Conservation (phyloP, 2,113 vertebrate species). For the Mastomys natalensis region DNA sequence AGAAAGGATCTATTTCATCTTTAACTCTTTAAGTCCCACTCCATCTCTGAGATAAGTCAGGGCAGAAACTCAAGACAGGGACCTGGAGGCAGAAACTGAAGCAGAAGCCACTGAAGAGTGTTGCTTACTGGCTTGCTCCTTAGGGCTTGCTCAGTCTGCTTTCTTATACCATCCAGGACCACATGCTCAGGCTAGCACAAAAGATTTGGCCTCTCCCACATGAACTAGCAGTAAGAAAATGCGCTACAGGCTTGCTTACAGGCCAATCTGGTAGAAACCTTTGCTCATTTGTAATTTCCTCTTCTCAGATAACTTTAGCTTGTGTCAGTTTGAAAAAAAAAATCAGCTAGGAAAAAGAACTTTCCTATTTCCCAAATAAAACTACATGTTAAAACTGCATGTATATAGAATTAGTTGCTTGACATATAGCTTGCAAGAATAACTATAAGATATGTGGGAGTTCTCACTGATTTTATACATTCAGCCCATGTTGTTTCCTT, state of each 20-base stretch:
- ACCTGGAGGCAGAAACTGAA: not conserved
- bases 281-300: not conserved
- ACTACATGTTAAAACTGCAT: not conserved
- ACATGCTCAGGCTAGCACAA: not conserved
- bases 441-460: not conserved
- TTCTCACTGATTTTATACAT: not conserved
- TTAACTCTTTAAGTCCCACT: not conserved
- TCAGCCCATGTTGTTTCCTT: slow-evolving; percentile 32
- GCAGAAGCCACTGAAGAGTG: not conserved
- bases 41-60: not conserved
- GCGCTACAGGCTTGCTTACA: not conserved
- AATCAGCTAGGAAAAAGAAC: not conserved
- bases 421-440: not conserved
- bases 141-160: not conserved
- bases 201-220: not conserved
- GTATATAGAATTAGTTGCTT: slow-evolving; percentile 7
- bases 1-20: not conserved
- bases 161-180: not conserved
- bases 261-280: not conserved
- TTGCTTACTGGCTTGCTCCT: not conserved
- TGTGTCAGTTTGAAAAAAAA: not conserved
- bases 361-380: slow-evolving; percentile 32
- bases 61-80: not conserved
- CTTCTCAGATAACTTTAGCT: not conserved
- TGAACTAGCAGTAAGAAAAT: not conserved